A percentile compares a stretch with the other conserved stretches of the same genome.
Conservation (phyloP, 2,797 vertebrate genomes). For the Lycodopsis pacificus region DNA sequence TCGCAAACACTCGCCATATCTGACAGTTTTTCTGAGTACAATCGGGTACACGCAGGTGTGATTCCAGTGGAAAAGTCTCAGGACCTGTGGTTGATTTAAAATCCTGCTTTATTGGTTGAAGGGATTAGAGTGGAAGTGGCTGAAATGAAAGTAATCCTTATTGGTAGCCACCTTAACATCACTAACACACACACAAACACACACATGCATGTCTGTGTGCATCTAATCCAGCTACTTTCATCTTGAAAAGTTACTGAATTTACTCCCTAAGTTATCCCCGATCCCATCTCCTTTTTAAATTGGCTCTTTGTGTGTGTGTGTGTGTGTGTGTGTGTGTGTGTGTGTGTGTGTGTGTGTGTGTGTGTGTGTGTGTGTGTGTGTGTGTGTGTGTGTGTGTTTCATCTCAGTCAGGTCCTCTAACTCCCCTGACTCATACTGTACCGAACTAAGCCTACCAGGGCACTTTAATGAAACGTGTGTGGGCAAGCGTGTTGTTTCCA, state of each 20-base stretch:
- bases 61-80: slow-evolving; percentile 40
- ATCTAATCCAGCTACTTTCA: slow-evolving; percentile 51
- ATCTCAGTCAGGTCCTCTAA: slow-evolving; percentile 49
- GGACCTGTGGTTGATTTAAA: slow-evolving; percentile 52
- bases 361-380: neutral
- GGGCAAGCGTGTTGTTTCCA: slow-evolving; percentile 68
- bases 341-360: neutral
- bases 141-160: slow-evolving; percentile 36
- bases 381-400: slow-evolving; percentile 8
- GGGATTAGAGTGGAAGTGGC: slow-evolving; percentile 44
- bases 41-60: slow-evolving; percentile 71
- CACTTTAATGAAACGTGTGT: slow-evolving; percentile 72
- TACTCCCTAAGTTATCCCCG: slow-evolving; percentile 45
- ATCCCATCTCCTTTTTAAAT: slow-evolving; percentile 34
- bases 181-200: neutral
- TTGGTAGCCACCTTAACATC: neutral
- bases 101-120: slow-evolving; percentile 46
- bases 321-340: neutral
- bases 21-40: slow-evolving; percentile 63
- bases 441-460: slow-evolving; percentile 56
- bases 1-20: slow-evolving; percentile 55
- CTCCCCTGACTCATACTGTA: slow-evolving; percentile 60
- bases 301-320: neutral
- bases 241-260: slow-evolving; percentile 50
- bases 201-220: slow-evolving; percentile 17